Evolutionary conservation across 2,113 vertebrate species (phyloP), one percentile per base, ranked within the genome.

Genomic region (Charadrius vociferus): DNA sequence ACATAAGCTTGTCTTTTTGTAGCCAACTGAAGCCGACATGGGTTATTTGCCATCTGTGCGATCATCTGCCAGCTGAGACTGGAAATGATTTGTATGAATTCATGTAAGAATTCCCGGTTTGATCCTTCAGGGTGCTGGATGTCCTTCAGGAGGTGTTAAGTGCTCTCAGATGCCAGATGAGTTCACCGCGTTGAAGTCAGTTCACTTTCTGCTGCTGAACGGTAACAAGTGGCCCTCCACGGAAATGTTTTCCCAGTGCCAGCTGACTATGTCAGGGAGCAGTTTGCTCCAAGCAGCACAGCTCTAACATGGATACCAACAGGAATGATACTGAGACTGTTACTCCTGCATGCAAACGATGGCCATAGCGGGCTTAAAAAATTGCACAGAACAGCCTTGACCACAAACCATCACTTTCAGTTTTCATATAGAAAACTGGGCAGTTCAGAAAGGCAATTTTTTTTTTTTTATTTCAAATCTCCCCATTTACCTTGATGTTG

Each of bases 401-500:
- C 22, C 47, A 71, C 32, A 81, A 70, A 81, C 36, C 14, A 80
- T 8, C 21, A 59, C 6, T 12, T 94, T 70, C 14, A 58, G 10
- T 61, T 53, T 52, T 77, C 45, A 32, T 43, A 24, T 2, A 58
- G 32, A 91, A 92, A 47, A 55, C 3, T 10, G 5, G 4, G 23
- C 21, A 52, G 24, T 49, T 86, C 37, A 49, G 71, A 80, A 52
- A 68, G n/a, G 5, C 29, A 10, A 39, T 21, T 50, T 82, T 65
- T 41, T 41, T 89, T 79, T 84, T 66, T 45, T 45, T 90, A n/a
- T 79, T 84, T 53, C 37, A 81, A 66, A 86, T 82, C 21, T 83
- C 13, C 24, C 16, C 2, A n/a, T 95, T 98, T 98, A 99, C 99
- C 99, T 99, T 67, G 99, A 99, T 65, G 99, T 99, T 53, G 99